Base-by-base conservation (phyloP, 1,140 invertebrate genomes). In the Galleria mellonella region DNA sequence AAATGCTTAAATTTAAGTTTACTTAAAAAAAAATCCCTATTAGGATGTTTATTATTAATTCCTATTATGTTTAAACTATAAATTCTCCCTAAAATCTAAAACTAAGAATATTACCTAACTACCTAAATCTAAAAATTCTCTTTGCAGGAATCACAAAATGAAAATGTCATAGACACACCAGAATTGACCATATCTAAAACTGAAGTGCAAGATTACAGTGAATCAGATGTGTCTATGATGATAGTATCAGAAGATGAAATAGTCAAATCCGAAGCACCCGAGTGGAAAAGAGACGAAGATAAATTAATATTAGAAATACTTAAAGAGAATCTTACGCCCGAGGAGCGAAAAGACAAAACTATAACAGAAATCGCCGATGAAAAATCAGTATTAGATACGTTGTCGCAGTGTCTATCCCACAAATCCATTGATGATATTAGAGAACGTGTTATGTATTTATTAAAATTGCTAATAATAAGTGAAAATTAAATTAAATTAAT, bases 251-350 rank as follows among this genome's bases (percentile, higher is more conserved):
- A 73, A 8, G 64, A 69, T 0, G 62, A 71, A 9, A 27, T 46
- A 11, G 32, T 74, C 1, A 72, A 78, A 53, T 32, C 38, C 0
- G 74, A 79, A 51, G 7, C 32, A 0, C 28, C 45, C 0, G 75
- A 81, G 10, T 83, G 79, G 79, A 71, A 55, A n/a, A 58, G 74
- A 42, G 70, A 81, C 0, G 79, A 83, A 55, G 79, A 83, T 35
- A 83, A 77, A 58, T 29, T 65, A 3, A 69, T 83, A 13, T 43
- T 83, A 23, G 68, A 83, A 66, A 30, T 81, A 12, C 39, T 83
- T 0, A 72, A 73, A 31, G 35, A 69, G 36, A 51, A 56, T 14
- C 39, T 78, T 0, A 55, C 55, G 0, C 51, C 62, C 6, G 51
- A 68, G 46, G 63, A 76, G 15, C 44, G 56, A 9, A 57, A 58